Evolutionary conservation across 2,113 vertebrate genomes (phyloP).

Genomic region (Chaenogobius annularis): DNA sequence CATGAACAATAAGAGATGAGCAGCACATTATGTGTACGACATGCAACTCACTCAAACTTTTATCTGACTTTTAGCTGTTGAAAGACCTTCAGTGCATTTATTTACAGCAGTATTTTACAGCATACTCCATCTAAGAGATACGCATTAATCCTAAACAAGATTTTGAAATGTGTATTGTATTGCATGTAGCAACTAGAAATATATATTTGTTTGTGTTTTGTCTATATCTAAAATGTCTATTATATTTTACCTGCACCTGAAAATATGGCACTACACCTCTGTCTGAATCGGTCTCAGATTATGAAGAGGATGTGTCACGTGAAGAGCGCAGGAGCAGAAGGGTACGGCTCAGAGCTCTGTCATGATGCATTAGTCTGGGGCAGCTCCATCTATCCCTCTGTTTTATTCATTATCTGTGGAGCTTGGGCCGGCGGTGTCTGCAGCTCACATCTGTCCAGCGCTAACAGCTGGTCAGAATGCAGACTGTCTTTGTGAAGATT

Average conservation of each 20-base stretch:
- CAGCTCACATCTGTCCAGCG: slow-evolving; percentile 11
- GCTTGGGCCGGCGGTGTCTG: slow-evolving; percentile 21
- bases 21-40: background rate
- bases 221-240: background rate
- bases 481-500: background rate
- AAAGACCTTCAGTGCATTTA: background rate
- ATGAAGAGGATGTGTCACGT: slow-evolving; percentile 33
- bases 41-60: background rate
- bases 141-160: too few relatives aligned
- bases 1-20: background rate
- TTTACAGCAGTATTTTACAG: background rate
- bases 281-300: slow-evolving; percentile 14
- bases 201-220: background rate
- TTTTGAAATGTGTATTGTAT: too few relatives aligned
- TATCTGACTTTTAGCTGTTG: background rate
- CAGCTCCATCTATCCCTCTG: slow-evolving; percentile 33
- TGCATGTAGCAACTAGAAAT: too few relatives aligned
- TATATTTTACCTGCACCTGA: background rate
- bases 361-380: slow-evolving; percentile 49
- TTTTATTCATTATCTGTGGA: slow-evolving; percentile 30
- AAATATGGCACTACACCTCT: background rate
- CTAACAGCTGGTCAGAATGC: slow-evolving; percentile 36
- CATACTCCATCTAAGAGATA: background rate
- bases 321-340: slow-evolving; percentile 2
- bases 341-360: slow-evolving; percentile 23